Percentiles rank a stretch among this genome's conserved stretches.
phyloP scores from a whole-genome alignment of 2,888 invertebrate species.

The Isotomurus palustris region DNA sequence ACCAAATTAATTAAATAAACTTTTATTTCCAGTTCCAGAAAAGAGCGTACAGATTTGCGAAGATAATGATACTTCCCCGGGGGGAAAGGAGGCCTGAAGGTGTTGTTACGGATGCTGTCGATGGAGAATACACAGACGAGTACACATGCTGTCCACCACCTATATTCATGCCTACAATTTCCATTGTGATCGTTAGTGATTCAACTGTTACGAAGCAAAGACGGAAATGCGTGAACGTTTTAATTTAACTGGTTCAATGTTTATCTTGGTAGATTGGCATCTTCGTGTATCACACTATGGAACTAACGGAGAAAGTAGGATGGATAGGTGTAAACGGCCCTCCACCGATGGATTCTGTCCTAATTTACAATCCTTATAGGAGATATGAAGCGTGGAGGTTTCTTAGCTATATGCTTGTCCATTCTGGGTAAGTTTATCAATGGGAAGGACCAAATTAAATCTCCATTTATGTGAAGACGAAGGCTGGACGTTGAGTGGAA shows the following conservation, averaged over 20 bases:
- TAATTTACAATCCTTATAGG: constrained; percentile 83
- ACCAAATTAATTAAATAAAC: background rate
- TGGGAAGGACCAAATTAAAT: background rate
- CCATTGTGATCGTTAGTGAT: constrained; percentile 77
- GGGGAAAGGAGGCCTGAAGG: constrained; percentile 51
- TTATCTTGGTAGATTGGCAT: constrained; percentile 51
- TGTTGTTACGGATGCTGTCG: constrained; percentile 12
- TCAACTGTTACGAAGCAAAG: too few relatives aligned
- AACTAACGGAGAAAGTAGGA: constrained; percentile 49
- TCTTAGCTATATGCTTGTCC: constrained; percentile 92
- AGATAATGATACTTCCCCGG: constrained; percentile 27
- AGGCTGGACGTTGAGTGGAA: too few relatives aligned
- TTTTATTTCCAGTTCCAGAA: constrained; percentile 14
- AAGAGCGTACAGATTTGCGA: constrained; percentile 30
- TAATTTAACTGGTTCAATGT: constrained; percentile 5
- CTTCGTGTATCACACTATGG: constrained; percentile 55
- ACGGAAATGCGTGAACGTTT: too few relatives aligned
- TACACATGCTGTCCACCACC: constrained; percentile 86
- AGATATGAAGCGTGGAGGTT: constrained; percentile 89
- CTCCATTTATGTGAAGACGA: background rate
- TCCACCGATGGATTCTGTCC: constrained; percentile 72
- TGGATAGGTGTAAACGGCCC: constrained; percentile 55
- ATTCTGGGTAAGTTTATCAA: constrained; percentile 68
- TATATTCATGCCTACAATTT: constrained; percentile 84
- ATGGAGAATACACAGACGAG: constrained; percentile 73